Percentiles rank a stretch among this genome's conserved stretches.
These are phyloP conservation scores for Heloderma charlesbogerti DNA, from an alignment of 2,113 vertebrate genomes.

Conservation along the genomic window DNA sequence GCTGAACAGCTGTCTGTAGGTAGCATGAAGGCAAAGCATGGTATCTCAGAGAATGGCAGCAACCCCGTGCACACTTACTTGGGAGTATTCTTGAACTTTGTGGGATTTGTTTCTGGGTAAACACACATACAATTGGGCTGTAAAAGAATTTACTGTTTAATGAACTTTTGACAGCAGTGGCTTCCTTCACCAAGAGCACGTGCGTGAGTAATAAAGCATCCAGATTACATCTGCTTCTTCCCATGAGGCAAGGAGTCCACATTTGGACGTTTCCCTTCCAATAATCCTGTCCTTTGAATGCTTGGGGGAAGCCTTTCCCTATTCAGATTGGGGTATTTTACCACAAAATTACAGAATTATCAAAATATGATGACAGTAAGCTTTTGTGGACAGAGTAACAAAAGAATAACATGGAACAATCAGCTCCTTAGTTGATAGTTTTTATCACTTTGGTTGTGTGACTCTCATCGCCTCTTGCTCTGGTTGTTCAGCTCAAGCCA, in stretches of 20 bases:
- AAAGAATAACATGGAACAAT: neutral
- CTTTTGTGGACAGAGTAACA: neutral
- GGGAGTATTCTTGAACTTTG: neutral
- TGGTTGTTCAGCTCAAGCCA: neutral
- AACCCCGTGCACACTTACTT: neutral
- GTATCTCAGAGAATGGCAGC: neutral
- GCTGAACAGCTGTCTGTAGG: neutral
- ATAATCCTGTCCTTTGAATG: neutral
- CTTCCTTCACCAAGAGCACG: neutral
- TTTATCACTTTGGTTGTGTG: neutral
- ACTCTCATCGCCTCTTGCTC: neutral
- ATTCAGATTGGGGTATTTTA: neutral
- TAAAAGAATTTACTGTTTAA: neutral
- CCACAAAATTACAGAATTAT: neutral
- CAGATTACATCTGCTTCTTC: neutral
- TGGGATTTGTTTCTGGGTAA: neutral
- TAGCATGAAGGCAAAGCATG: neutral
- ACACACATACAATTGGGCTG: neutral
- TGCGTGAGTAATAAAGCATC: neutral
- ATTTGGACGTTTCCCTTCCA: neutral
- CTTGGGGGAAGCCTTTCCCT: neutral
- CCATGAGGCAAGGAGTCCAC: neutral
- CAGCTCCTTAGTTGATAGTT: neutral
- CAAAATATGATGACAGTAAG: neutral
- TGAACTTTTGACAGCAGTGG: neutral